Conservation (phyloP, 2,797 vertebrate species). For the Spinus pinus region DNA sequence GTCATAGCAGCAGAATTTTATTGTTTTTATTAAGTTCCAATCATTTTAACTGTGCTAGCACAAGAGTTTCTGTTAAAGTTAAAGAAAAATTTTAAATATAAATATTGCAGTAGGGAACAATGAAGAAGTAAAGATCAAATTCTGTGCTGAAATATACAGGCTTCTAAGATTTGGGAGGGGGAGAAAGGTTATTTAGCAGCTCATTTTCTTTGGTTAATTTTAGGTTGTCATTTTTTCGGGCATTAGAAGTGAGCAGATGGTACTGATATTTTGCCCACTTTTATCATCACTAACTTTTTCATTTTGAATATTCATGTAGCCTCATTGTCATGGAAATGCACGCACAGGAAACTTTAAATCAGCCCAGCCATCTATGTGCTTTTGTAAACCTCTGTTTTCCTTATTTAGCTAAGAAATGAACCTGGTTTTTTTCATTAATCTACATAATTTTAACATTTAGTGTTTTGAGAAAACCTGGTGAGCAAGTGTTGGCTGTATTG, state of each 20-base stretch:
- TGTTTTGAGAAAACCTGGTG: neutral
- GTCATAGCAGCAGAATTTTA: neutral
- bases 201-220: conserved; percentile 43
- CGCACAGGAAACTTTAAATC: conserved; percentile 19
- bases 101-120: neutral
- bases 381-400: conserved; percentile 25
- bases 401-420: neutral
- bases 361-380: neutral
- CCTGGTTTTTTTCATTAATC: neutral
- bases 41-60: neutral
- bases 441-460: neutral
- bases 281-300: conserved; percentile 16
- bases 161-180: neutral
- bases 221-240: conserved; percentile 11
- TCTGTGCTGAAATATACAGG: neutral
- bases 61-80: neutral
- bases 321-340: conserved; percentile 65
- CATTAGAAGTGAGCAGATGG: conserved; percentile 40
- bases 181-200: neutral
- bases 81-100: neutral
- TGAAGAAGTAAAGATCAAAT: neutral
- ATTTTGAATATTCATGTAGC: conserved; percentile 30
- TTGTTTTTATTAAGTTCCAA: neutral
- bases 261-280: conserved; percentile 54
- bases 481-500: neutral